These are phyloP conservation scores for Nephrotoma flavescens DNA, from an alignment of 2,888 invertebrate genomes.

Conservation along the genomic window DNA sequence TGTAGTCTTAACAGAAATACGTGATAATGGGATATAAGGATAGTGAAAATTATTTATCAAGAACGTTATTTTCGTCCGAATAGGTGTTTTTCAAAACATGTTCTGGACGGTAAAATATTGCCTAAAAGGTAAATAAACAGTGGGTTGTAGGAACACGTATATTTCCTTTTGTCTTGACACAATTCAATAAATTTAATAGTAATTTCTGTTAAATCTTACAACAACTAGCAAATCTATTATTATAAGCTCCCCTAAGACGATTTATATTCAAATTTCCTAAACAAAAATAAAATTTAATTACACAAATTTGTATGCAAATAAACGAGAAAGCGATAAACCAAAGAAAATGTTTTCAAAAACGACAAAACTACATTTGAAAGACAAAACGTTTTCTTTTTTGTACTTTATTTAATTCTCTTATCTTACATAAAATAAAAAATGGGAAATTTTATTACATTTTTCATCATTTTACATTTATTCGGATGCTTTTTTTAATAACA, in stretches of 20 bases:
- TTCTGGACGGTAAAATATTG: too few species aligned
- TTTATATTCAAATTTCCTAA: background rate
- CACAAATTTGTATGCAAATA: background rate
- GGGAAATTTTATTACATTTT: background rate
- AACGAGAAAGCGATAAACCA: background rate
- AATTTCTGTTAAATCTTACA: background rate
- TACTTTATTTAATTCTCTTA: background rate
- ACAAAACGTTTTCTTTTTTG: background rate
- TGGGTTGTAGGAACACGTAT: too few species aligned
- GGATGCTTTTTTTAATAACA: background rate
- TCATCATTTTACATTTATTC: background rate
- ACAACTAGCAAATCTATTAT: background rate
- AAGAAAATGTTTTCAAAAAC: background rate
- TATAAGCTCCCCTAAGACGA: background rate
- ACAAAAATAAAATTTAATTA: background rate
- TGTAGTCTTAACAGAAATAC: background rate
- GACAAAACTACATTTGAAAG: background rate
- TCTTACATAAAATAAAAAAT: background rate
- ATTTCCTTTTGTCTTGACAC: background rate
- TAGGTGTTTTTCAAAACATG: too few species aligned
- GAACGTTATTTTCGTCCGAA: too few species aligned
- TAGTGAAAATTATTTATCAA: too few species aligned
- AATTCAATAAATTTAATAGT: background rate
- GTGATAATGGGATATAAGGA: background rate
- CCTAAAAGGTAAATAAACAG: too few species aligned